Base-by-base conservation (phyloP, 2,113 vertebrate genomes). In the Xenotilapia longispinis region DNA sequence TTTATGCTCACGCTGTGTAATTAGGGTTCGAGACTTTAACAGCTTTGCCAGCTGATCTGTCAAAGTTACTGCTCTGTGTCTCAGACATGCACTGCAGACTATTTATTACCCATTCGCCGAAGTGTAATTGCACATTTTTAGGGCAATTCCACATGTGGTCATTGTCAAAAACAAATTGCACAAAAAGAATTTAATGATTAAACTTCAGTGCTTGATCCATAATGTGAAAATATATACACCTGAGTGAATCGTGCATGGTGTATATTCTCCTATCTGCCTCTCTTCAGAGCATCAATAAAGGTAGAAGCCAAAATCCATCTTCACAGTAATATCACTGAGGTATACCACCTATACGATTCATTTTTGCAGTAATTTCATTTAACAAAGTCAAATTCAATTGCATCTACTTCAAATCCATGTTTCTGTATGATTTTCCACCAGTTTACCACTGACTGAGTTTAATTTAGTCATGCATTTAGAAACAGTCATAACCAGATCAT, bases 21-120 rank as follows among this genome's bases (percentile, higher is more conserved):
- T 91, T 92, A 88, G 82, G 73, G 93, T 89, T 85, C 55, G 88
- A 75, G 83, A 82, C 80, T 93, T 91, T 86, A 78, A 91, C 49
- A 51, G 89, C 82, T 81, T 81, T 87, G 84, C 82, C 82, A 80
- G 85, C 84, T 81, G 84, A 91, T 90, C 47, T 65, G 91, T 90
- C 87, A 86, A 81, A 85, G 26, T 79, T 91, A 87, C 79, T 38
- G 85, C 82, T 51, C 40, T 26, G 58, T 80, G 84, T 91, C 81
- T 88, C 86, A 85, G 85, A 84, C 80, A 57, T 47, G 57, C 49
- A 23, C 53, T 10, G 83, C 87, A 82, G 31, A 49, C 53, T 36
- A 89, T 94, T 93, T 92, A 91, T 82, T 15, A 85, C 80, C 80
- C 75, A 28, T 49, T 63, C 42, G 73, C n/a, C 7, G 6, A 54